phyloP scores from a whole-genome alignment of 2,888 invertebrate species.

The Phengaris arion region DNA sequence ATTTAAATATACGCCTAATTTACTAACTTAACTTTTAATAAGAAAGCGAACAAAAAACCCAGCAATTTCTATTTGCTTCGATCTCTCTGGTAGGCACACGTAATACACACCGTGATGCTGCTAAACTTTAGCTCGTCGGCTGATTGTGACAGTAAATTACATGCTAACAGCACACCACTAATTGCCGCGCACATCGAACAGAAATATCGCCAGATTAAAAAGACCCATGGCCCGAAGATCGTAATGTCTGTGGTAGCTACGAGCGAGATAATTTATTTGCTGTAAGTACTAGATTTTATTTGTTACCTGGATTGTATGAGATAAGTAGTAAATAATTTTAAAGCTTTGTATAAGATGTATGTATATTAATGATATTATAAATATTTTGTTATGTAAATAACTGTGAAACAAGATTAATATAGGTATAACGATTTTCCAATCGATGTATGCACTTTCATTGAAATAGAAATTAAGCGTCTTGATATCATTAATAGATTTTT shows the following conservation, averaged over 20 bases:
- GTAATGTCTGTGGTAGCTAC: background rate
- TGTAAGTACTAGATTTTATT: background rate
- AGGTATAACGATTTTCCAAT: no score
- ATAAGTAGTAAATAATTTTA: background rate
- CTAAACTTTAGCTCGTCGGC: constrained; percentile 41
- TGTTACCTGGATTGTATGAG: constrained; percentile 9
- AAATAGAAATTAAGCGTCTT: no score
- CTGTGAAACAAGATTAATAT: no score
- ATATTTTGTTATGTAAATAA: no score
- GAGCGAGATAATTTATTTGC: no score
- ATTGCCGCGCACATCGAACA: constrained; percentile 58
- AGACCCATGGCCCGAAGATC: background rate
- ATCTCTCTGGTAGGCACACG: constrained; percentile 38
- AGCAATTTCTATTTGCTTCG: background rate
- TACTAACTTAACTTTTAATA: no score
- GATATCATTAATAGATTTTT: no score
- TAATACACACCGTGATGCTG: constrained; percentile 40
- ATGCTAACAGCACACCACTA: constrained; percentile 65
- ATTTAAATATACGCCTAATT: no score
- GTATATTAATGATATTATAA: no score
- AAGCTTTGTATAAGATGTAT: background rate
- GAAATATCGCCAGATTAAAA: constrained; percentile 56
- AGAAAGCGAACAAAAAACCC: no score
- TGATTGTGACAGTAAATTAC: constrained; percentile 73
- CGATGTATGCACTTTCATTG: no score